phyloP scores from a whole-genome alignment of 2,797 vertebrate species.

The Muscicapa comitata region DNA sequence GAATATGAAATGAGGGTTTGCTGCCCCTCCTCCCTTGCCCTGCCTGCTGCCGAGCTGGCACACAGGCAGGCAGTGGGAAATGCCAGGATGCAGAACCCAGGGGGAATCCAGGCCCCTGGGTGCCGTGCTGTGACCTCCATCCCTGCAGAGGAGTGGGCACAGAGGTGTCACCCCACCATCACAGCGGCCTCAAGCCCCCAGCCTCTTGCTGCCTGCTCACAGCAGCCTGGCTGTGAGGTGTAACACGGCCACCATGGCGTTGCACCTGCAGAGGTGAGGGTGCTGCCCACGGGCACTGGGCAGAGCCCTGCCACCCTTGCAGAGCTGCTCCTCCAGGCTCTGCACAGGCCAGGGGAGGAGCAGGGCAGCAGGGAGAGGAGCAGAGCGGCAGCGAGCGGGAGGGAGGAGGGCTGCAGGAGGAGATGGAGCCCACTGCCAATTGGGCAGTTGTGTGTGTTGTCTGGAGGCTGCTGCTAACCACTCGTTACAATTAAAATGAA shows the following conservation, averaged over 20 bases:
- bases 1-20: conserved; percentile 38
- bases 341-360: not conserved
- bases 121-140: not conserved
- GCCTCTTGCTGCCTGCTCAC: not conserved
- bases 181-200: accelerated
- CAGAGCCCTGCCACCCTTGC: not conserved
- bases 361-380: not conserved
- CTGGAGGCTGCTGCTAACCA: conserved; percentile 80
- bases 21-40: not conserved
- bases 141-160: accelerated
- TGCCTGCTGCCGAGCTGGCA: not conserved
- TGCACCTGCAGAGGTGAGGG: not conserved
- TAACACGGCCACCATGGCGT: accelerated
- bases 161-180: not conserved
- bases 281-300: accelerated
- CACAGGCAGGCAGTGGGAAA: not conserved
- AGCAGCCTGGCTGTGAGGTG: not conserved
- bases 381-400: not conserved
- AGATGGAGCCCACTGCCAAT: conserved; percentile 62
- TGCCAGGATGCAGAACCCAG: accelerated
- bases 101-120: accelerated
- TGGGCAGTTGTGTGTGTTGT: conserved; percentile 73
- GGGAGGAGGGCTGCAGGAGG: conserved; percentile 26
- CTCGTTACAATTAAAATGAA: conserved; percentile 93
- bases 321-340: not conserved